A percentile compares a stretch with the other conserved stretches of the same genome.
Conservation (phyloP, 2,113 vertebrate species). For the Vicugna pacos region DNA sequence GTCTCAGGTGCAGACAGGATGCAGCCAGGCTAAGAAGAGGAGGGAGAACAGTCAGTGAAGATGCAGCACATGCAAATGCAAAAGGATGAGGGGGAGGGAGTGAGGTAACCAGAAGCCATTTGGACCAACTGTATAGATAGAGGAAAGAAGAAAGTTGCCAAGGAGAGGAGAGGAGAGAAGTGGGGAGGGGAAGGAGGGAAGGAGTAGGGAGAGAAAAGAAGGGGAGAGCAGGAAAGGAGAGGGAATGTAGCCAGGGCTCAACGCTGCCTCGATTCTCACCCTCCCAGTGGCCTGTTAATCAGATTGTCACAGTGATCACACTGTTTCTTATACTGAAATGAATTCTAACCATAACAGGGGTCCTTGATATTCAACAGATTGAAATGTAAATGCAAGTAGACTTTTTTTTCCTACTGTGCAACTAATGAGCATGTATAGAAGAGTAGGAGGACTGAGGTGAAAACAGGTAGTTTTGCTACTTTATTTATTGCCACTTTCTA, state of each 20-base stretch:
- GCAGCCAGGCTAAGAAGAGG: neutral
- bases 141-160: neutral
- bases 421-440: neutral
- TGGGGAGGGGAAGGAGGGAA: too few species aligned
- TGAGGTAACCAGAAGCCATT: neutral
- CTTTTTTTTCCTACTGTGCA: neutral
- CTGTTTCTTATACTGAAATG: neutral
- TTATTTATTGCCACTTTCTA: neutral
- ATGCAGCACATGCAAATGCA: neutral
- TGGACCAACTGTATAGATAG: neutral
- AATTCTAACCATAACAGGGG: neutral
- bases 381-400: neutral
- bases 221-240: neutral
- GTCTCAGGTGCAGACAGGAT: neutral
- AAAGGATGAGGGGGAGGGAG: neutral
- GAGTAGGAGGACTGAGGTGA: neutral
- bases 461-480: neutral
- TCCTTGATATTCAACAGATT: neutral
- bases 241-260: neutral
- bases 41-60: neutral
- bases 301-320: neutral
- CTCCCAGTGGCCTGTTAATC: neutral
- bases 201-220: neutral
- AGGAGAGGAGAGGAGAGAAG: neutral
- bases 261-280: neutral